Evolutionary conservation across 2,113 vertebrate genomes (phyloP).

Genomic region (Colaptes auratus): DNA sequence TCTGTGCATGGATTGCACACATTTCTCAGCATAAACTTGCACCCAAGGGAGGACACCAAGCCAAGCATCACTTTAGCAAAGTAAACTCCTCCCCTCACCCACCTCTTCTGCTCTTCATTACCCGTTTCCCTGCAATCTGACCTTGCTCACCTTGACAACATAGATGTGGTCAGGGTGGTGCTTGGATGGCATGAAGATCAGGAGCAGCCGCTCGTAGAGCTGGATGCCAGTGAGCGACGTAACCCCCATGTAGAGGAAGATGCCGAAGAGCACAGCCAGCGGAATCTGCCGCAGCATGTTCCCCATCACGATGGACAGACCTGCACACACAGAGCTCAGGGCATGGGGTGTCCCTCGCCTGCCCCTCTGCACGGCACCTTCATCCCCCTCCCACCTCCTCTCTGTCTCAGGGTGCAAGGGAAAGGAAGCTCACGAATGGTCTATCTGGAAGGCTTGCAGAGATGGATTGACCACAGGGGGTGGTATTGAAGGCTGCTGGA

Average conservation of each 20-base stretch:
- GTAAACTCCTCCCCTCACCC: not conserved
- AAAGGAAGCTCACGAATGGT: not conserved
- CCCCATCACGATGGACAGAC: conserved; percentile 97
- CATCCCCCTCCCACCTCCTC: rapidly evolving
- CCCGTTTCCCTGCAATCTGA: not conserved
- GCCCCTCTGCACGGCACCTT: not conserved
- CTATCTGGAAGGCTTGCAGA: not conserved
- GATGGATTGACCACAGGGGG: not conserved
- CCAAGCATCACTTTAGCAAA: not conserved
- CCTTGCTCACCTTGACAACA: conserved; percentile 88
- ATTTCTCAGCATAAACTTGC: not conserved
- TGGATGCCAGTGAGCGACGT: conserved; percentile 96
- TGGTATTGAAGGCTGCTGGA: not conserved
- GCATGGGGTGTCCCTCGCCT: not conserved
- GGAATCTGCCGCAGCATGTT: conserved; percentile 92
- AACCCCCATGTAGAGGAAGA: conserved; percentile 98
- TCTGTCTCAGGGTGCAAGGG: not conserved
- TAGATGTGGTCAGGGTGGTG: conserved; percentile 97
- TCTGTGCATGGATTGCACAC: not conserved
- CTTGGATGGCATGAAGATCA: conserved; percentile 95
- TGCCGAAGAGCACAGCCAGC: conserved; percentile 94
- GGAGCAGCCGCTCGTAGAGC: conserved; percentile 92
- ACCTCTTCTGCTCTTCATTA: not conserved
- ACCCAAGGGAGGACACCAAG: not conserved
- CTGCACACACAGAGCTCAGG: conserved; percentile 73